A percentile compares a stretch with the other conserved stretches of the same genome.
These are phyloP conservation scores for Boleophthalmus pectinirostris DNA, from an alignment of 2,113 vertebrate species.

Conservation along the genomic window DNA sequence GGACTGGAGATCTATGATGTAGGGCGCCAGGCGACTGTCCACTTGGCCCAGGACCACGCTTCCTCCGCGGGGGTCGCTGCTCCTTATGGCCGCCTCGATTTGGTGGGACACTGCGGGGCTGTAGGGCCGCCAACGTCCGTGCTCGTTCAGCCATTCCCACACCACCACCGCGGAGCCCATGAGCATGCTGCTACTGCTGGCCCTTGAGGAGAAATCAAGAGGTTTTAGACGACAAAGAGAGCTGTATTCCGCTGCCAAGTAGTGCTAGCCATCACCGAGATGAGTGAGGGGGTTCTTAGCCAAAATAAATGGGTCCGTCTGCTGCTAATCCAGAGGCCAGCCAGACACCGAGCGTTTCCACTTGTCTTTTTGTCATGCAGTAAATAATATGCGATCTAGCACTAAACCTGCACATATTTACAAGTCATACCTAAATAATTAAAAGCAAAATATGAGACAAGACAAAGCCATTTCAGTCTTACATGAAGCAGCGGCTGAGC, in stretches of 20 bases:
- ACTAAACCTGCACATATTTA: neutral
- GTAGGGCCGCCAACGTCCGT: constrained; percentile 92
- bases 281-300: neutral
- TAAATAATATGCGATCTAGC: neutral
- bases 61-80: constrained; percentile 83
- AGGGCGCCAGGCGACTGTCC: constrained; percentile 84
- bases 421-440: neutral
- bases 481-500: constrained; percentile 62
- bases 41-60: constrained; percentile 91
- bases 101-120: constrained; percentile 88
- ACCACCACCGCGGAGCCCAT: constrained; percentile 88
- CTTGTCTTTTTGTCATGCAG: neutral
- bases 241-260: neutral
- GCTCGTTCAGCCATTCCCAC: constrained; percentile 94
- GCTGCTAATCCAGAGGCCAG: constrained; percentile 20
- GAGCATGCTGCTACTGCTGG: constrained; percentile 78
- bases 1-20: constrained; percentile 89
- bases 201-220: constrained; percentile 36
- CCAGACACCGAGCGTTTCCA: neutral
- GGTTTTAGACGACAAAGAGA: constrained; percentile 1
- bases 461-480: constrained; percentile 39
- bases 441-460: neutral
- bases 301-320: constrained; percentile 7
- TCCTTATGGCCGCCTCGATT: constrained; percentile 87
- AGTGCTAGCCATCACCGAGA: neutral